These are phyloP conservation scores for Dicerorhinus sumatrensis DNA, from an alignment of 2,113 vertebrate genomes.

Conservation along the genomic window DNA sequence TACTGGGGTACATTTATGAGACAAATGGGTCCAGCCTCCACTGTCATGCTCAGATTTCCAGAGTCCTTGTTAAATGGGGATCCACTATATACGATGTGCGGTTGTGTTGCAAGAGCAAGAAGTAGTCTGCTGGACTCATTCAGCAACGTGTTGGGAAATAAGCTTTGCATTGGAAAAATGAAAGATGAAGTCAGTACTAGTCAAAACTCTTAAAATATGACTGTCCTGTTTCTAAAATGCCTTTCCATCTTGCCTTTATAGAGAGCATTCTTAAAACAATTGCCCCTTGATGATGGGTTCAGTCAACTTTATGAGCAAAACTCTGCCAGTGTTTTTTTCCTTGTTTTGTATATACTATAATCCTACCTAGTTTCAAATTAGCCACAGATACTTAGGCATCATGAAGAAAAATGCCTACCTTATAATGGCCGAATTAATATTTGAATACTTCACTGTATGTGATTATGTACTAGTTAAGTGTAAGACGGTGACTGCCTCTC, in stretches of 20 bases:
- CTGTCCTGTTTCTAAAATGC: background rate
- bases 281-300: background rate
- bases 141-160: background rate
- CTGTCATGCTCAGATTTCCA: background rate
- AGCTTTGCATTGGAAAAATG: background rate
- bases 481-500: background rate
- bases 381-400: background rate
- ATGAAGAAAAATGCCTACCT: background rate
- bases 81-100: background rate
- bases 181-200: background rate
- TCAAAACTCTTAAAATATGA: background rate
- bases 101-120: background rate
- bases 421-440: background rate
- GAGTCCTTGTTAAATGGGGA: background rate
- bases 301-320: background rate
- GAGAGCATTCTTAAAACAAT: background rate
- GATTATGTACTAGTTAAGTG: background rate
- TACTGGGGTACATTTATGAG: background rate
- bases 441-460: background rate
- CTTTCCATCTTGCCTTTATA: background rate
- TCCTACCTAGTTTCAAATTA: background rate
- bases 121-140: background rate
- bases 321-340: background rate
- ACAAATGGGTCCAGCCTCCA: background rate
- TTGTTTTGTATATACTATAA: background rate